A percentile compares a stretch with the other conserved stretches of the same genome.
phyloP scores from a whole-genome alignment of 2,888 invertebrate genomes.

The Eucera pruinosa region DNA sequence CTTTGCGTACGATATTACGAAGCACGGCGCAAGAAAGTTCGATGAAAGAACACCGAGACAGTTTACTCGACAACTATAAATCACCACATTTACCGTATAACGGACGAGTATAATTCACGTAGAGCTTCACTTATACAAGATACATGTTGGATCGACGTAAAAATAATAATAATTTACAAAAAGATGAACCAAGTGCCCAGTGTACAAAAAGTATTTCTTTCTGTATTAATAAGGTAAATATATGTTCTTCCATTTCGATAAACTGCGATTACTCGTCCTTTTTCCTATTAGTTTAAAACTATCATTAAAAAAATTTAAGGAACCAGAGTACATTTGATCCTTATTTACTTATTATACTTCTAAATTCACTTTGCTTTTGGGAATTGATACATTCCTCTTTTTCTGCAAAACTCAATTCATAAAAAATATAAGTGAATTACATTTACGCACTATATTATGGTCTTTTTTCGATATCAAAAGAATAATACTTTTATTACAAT shows the following conservation, averaged over 20 bases:
- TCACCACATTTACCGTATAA: slow-evolving; percentile 70
- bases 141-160: slow-evolving; percentile 62
- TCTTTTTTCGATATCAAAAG: slow-evolving; percentile 43
- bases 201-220: slow-evolving; percentile 51
- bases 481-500: slow-evolving; percentile 44
- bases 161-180: slow-evolving; percentile 44
- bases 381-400: slow-evolving; percentile 22
- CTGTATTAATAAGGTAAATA: slow-evolving; percentile 38
- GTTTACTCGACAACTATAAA: slow-evolving; percentile 68
- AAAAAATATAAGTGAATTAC: slow-evolving; percentile 50
- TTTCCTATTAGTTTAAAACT: slow-evolving; percentile 44
- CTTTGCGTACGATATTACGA: slow-evolving; percentile 72
- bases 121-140: slow-evolving; percentile 66
- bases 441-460: slow-evolving; percentile 37
- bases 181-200: slow-evolving; percentile 44
- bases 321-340: slow-evolving; percentile 53
- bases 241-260: slow-evolving; percentile 26
- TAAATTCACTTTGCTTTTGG: slow-evolving; percentile 28
- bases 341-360: slow-evolving; percentile 41
- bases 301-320: slow-evolving; percentile 53
- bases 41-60: slow-evolving; percentile 72
- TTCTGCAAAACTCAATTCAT: slow-evolving; percentile 45
- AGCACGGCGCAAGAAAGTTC: slow-evolving; percentile 75
- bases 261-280: slow-evolving; percentile 55
- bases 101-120: slow-evolving; percentile 56